phyloP scores from a whole-genome alignment of 2,113 vertebrate genomes.

The Tretioscincus oriximinensis region DNA sequence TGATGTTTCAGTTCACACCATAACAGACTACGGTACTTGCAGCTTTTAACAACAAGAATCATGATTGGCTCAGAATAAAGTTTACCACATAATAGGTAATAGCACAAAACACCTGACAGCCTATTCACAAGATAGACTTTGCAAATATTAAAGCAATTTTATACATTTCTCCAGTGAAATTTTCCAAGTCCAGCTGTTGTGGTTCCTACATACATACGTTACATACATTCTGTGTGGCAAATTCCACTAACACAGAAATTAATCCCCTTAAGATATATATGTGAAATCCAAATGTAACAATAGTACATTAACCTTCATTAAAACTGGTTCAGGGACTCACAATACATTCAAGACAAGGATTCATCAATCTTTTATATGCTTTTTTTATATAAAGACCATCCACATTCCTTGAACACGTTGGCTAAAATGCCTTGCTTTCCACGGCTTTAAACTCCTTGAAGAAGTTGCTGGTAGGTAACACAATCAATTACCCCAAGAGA shows the following conservation, averaged over 20 bases:
- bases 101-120: conserved; percentile 84
- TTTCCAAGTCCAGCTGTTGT: conserved; percentile 52
- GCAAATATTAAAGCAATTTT: conserved; percentile 78
- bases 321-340: conserved; percentile 65
- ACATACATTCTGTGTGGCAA: conserved; percentile 63
- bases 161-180: conserved; percentile 69
- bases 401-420: conserved; percentile 45
- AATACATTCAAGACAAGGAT: conserved; percentile 70
- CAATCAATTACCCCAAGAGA: conserved; percentile 69
- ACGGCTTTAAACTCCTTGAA: conserved; percentile 61
- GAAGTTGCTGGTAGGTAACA: conserved; percentile 73
- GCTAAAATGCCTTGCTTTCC: conserved; percentile 46
- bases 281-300: conserved; percentile 56
- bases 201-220: conserved; percentile 51
- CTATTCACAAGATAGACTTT: conserved; percentile 84
- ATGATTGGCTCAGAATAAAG: conserved; percentile 74
- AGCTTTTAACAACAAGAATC: conserved; percentile 80
- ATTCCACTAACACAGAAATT: conserved; percentile 62
- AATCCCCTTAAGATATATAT: conserved; percentile 60
- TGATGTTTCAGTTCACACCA: conserved; percentile 59
- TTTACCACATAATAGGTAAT: conserved; percentile 76
- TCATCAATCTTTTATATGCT: conserved; percentile 46
- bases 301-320: conserved; percentile 61
- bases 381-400: conserved; percentile 26
- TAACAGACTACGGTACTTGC: conserved; percentile 64